A percentile compares a stretch with the other conserved stretches of the same genome.
Conservation (phyloP, 2,888 invertebrate species). For the Hirtodrosophila cameraria region DNA sequence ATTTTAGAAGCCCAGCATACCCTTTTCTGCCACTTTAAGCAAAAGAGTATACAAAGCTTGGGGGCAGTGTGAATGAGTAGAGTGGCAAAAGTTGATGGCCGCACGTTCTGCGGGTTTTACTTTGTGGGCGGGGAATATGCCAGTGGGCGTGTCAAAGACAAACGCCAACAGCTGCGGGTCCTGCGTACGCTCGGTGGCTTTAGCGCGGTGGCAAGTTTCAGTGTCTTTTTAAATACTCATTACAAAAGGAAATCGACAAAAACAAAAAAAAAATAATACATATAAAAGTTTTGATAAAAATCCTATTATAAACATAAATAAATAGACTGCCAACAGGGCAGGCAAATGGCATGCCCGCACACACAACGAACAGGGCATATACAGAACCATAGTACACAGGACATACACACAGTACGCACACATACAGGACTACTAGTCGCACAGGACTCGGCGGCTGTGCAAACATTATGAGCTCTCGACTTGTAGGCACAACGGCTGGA, state of each 20-base stretch:
- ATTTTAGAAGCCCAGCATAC: no score
- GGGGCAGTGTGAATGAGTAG: constrained; percentile 51
- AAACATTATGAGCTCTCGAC: constrained; percentile 64
- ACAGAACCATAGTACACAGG: constrained; percentile 10
- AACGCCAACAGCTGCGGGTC: constrained; percentile 65
- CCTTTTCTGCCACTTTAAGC: no score
- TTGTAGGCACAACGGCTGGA: constrained; percentile 38
- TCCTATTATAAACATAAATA: constrained; percentile 81
- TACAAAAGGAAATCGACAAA: constrained; percentile 67
- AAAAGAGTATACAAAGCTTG: no score
- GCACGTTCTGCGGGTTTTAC: constrained; percentile 48
- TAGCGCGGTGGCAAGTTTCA: constrained; percentile 39
- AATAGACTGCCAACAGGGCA: constrained; percentile 63
- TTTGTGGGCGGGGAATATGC: neutral
- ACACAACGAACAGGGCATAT: constrained; percentile 24
- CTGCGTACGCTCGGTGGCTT: constrained; percentile 27
- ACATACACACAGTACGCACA: constrained; percentile 4
- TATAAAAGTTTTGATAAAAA: constrained; percentile 77
- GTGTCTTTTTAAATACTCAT: constrained; percentile 78
- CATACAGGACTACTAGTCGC: no score
- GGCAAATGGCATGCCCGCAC: constrained; percentile 46
- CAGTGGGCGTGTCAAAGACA: constrained; percentile 69
- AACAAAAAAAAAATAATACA: constrained; percentile 8
- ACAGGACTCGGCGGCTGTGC: constrained; percentile 37
- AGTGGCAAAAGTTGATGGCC: constrained; percentile 24